Percentiles rank a stretch among this genome's conserved stretches.
phyloP scores from a whole-genome alignment of 2,888 invertebrate species.

The Dimorphilus gyrociliatus region DNA sequence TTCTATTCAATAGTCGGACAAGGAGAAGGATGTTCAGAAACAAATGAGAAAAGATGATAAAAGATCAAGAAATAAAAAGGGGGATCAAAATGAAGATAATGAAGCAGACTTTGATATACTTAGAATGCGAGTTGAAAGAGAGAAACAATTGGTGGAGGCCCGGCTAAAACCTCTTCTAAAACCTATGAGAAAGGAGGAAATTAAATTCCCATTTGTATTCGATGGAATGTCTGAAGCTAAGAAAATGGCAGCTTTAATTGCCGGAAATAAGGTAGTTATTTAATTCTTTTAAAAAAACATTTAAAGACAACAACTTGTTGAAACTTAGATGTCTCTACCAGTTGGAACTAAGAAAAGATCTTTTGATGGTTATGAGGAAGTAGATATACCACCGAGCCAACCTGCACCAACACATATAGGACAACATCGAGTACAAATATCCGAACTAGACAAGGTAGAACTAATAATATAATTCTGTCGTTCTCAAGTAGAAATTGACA shows the following conservation, averaged over 20 bases:
- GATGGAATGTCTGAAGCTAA: slow-evolving; percentile 58
- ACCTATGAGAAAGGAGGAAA: slow-evolving; percentile 36
- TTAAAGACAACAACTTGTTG: too few species aligned
- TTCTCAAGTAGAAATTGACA: neutral
- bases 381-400: slow-evolving; percentile 42
- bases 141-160: too few species aligned
- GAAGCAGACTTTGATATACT: too few species aligned
- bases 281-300: neutral
- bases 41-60: too few species aligned
- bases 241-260: slow-evolving; percentile 54
- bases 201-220: slow-evolving; percentile 66
- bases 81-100: too few species aligned
- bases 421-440: slow-evolving; percentile 18
- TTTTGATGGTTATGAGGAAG: slow-evolving; percentile 62
- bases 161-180: too few species aligned
- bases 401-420: slow-evolving; percentile 22
- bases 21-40: too few species aligned
- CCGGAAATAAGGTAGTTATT: slow-evolving; percentile 53
- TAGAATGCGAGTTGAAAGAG: too few species aligned
- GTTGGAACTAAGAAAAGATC: slow-evolving; percentile 58
- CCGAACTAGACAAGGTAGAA: slow-evolving; percentile 27
- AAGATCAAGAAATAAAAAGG: too few species aligned
- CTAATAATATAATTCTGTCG: too few species aligned
- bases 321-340: slow-evolving; percentile 59
- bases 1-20: too few species aligned